Conservation (phyloP, 1,140 invertebrate species). For the Pogonomyrmex californicus region DNA sequence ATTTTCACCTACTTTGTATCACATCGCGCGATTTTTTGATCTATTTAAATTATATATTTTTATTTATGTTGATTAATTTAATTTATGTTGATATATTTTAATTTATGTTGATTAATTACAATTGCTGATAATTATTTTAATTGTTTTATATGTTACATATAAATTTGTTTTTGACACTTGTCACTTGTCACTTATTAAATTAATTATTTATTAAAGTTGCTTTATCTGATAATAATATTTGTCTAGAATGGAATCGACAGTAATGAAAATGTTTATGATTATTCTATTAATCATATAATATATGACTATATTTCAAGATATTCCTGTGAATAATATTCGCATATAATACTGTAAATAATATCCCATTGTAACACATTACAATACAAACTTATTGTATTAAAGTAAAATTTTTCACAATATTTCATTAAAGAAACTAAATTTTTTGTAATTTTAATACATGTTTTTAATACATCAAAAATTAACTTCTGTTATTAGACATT, state of each 20-base stretch:
- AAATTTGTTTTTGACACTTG: neutral
- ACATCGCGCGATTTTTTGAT: neutral
- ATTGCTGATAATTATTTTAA: neutral
- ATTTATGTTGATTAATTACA: neutral
- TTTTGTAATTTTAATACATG: neutral
- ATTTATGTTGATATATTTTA: neutral
- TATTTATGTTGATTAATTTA: neutral
- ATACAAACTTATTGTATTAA: neutral
- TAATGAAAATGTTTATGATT: neutral
- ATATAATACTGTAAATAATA: neutral
- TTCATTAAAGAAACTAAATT: neutral
- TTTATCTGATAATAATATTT: neutral
- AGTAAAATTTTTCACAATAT: neutral
- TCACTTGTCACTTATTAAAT: neutral
- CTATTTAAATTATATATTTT: neutral
- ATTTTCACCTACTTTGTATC: neutral
- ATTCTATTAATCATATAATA: neutral
- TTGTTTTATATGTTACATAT: neutral
- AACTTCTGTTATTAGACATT: neutral
- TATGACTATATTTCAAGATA: neutral
- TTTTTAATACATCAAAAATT: neutral
- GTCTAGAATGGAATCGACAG: neutral
- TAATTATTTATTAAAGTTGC: neutral
- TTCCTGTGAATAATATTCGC: neutral
- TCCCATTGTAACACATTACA: no score